Percentiles rank a stretch among this genome's conserved stretches.
These are phyloP conservation scores for Periparus ater DNA, from an alignment of 2,797 vertebrate genomes.

Conservation along the genomic window DNA sequence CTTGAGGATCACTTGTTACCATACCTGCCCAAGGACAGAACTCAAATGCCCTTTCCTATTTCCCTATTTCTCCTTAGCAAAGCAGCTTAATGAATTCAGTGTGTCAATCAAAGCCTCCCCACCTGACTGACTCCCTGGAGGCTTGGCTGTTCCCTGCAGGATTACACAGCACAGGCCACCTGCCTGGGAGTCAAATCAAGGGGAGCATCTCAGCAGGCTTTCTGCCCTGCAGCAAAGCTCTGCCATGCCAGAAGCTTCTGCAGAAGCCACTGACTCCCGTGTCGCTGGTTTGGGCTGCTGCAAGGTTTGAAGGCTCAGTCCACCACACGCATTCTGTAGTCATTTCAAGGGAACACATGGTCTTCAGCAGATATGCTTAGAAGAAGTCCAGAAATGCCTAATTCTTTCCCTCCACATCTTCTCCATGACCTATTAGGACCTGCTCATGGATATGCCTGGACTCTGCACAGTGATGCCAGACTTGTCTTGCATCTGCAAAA, in stretches of 20 bases:
- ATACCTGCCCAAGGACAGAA: neutral
- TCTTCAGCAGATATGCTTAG: neutral
- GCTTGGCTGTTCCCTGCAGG: neutral
- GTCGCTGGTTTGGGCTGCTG: neutral
- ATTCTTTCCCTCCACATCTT: neutral
- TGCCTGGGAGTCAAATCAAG: conserved; percentile 3
- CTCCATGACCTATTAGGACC: neutral
- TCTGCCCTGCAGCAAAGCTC: neutral
- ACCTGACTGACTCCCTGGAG: neutral
- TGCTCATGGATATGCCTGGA: neutral
- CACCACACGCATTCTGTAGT: fast-evolving
- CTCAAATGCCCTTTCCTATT: neutral
- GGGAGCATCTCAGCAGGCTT: neutral
- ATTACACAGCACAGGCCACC: neutral
- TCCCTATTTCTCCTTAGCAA: neutral
- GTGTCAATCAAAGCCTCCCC: neutral
- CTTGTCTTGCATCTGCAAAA: neutral
- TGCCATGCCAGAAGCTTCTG: neutral
- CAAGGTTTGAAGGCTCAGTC: neutral
- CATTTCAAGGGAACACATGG: neutral
- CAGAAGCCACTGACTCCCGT: neutral
- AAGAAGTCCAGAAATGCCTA: neutral
- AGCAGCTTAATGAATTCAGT: neutral
- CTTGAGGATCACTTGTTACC: neutral
- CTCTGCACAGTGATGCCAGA: neutral